Percentiles rank a stretch among this genome's conserved stretches.
These are phyloP conservation scores for Chelonoidis abingdonii DNA, from an alignment of 2,113 vertebrate genomes.

Conservation along the genomic window DNA sequence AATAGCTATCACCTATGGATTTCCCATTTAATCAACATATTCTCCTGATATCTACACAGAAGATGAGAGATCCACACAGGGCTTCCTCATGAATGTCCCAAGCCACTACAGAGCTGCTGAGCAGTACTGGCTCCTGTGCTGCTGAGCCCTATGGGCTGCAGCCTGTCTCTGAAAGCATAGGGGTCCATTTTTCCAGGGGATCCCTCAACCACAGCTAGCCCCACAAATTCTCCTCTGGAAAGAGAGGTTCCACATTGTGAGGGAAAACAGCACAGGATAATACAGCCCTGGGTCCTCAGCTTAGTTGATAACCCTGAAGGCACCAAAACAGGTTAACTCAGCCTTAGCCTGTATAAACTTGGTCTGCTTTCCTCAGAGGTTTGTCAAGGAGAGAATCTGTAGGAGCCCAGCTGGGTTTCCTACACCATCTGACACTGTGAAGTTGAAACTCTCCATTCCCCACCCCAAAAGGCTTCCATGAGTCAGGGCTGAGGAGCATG, in stretches of 20 bases:
- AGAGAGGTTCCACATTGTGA: background rate
- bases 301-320: background rate
- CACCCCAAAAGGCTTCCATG: background rate
- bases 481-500: background rate
- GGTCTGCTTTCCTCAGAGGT: background rate
- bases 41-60: background rate
- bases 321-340: background rate
- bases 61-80: background rate
- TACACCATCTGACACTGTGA: background rate
- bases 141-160: background rate
- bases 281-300: rapidly evolving
- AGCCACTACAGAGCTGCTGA: background rate
- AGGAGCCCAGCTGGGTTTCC: background rate
- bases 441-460: background rate
- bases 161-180: background rate
- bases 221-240: background rate
- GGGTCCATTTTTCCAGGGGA: background rate
- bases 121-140: no score
- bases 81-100: background rate
- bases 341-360: background rate
- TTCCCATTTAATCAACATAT: background rate
- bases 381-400: background rate
- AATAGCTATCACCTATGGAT: background rate
- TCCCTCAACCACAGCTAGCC: background rate
- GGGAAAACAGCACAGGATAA: background rate